Evolutionary conservation across 2,797 vertebrate genomes (phyloP).

Genomic region (Acropternis orthonyx): DNA sequence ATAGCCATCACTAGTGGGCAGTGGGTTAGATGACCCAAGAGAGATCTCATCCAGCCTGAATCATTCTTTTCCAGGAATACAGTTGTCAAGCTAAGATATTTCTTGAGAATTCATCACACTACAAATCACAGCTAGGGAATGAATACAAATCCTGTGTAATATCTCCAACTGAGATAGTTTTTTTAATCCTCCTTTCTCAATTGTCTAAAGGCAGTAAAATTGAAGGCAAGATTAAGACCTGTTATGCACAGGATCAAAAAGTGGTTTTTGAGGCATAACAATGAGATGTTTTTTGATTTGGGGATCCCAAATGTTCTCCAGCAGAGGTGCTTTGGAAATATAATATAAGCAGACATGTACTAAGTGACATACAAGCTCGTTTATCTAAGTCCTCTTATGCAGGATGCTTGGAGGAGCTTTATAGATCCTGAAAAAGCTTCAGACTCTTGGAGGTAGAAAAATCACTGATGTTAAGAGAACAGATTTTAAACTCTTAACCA

Average conservation of each 20-base stretch:
- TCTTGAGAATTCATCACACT: conserved; percentile 2
- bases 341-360: neutral
- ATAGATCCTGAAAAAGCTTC: neutral
- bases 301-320: neutral
- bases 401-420: neutral
- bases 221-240: conserved; percentile 17
- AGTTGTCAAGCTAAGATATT: neutral
- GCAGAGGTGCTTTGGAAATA: neutral
- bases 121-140: conserved; percentile 15
- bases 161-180: neutral
- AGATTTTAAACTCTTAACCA: neutral
- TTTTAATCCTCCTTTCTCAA: conserved; percentile 45
- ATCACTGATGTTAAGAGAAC: neutral
- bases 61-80: neutral
- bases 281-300: neutral
- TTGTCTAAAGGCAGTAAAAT: neutral
- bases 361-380: neutral
- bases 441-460: neutral
- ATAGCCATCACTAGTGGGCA: neutral
- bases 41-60: neutral
- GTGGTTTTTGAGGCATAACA: neutral
- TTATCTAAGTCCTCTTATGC: neutral
- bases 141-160: neutral
- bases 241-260: neutral
- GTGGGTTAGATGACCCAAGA: neutral